These are phyloP conservation scores for Myxocyprinus asiaticus DNA, from an alignment of 2,113 vertebrate genomes.

Conservation along the genomic window DNA sequence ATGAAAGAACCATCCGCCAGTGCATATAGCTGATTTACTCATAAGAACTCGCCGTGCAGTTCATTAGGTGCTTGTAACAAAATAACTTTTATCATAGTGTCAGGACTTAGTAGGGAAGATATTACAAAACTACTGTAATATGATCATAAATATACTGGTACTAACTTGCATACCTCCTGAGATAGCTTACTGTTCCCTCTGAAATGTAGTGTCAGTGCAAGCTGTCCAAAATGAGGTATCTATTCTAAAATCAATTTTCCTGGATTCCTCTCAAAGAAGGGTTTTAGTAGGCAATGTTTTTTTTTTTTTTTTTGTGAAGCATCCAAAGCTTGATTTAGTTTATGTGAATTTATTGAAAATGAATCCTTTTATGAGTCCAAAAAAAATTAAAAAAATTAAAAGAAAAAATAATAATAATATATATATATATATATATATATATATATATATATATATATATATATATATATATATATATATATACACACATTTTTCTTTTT, in stretches of 20 bases:
- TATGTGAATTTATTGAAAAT: slow-evolving; percentile 35
- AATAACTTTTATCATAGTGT: no score
- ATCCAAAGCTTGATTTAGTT: slow-evolving; percentile 39
- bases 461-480: neutral
- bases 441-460: no score
- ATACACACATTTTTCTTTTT: no score
- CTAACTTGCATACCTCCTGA: neutral
- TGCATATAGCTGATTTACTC: neutral
- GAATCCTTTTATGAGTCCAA: slow-evolving; percentile 34
- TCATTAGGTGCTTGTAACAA: neutral
- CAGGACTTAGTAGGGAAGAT: no score
- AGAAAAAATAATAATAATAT: no score
- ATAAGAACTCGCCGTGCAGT: neutral
- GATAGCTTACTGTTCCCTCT: neutral
- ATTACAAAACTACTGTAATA: no score
- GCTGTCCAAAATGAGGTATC: slow-evolving; percentile 1
- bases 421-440: no score
- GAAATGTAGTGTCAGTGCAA: neutral
- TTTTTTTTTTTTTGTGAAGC: neutral
- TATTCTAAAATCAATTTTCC: slow-evolving; percentile 9
- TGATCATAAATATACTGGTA: neutral
- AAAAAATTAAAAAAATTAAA: no score
- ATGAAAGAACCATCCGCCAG: no score
- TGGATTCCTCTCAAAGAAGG: slow-evolving; percentile 14
- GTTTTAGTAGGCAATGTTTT: slow-evolving; percentile 16